Percentiles rank a stretch among this genome's conserved stretches.
These are phyloP conservation scores for Bovichtus diacanthus DNA, from an alignment of 2,797 vertebrate species.

Conservation along the genomic window DNA sequence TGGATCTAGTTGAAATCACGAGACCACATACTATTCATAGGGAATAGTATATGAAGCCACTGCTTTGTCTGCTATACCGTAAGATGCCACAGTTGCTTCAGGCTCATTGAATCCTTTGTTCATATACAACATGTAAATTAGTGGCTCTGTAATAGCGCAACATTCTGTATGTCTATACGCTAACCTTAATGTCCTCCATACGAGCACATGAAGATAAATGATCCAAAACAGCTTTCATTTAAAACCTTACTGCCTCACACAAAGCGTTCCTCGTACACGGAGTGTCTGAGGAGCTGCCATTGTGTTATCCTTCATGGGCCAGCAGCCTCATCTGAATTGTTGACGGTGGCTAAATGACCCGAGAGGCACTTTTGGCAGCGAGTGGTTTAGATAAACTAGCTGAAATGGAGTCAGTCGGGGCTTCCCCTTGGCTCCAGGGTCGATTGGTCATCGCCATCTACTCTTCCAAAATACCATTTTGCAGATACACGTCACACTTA, in stretches of 20 bases:
- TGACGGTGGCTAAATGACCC: slow-evolving; percentile 78
- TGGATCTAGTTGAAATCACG: too few species aligned
- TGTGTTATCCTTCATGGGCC: slow-evolving; percentile 72
- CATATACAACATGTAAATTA: background rate
- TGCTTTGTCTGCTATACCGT: slow-evolving; percentile 2
- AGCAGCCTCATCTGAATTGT: slow-evolving; percentile 67
- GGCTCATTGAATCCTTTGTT: background rate
- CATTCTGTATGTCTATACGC: background rate
- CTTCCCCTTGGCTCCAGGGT: slow-evolving; percentile 25
- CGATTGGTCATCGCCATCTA: slow-evolving; percentile 37
- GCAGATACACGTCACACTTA: slow-evolving; percentile 8
- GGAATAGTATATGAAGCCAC: background rate
- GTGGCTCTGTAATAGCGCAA: background rate
- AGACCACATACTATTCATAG: too few species aligned
- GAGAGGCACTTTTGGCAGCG: slow-evolving; percentile 63
- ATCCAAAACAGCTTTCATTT: slow-evolving; percentile 13
- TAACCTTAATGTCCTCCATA: background rate
- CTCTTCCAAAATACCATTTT: slow-evolving; percentile 25
- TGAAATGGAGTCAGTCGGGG: slow-evolving; percentile 63
- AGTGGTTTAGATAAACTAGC: slow-evolving; percentile 68
- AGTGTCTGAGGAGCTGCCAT: slow-evolving; percentile 45
- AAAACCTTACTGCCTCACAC: slow-evolving; percentile 4
- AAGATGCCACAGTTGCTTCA: background rate
- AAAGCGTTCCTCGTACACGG: slow-evolving; percentile 15
- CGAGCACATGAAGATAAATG: slow-evolving; percentile 15